These are phyloP conservation scores for Apteryx mantelli DNA, from an alignment of 2,113 vertebrate genomes.

Conservation along the genomic window DNA sequence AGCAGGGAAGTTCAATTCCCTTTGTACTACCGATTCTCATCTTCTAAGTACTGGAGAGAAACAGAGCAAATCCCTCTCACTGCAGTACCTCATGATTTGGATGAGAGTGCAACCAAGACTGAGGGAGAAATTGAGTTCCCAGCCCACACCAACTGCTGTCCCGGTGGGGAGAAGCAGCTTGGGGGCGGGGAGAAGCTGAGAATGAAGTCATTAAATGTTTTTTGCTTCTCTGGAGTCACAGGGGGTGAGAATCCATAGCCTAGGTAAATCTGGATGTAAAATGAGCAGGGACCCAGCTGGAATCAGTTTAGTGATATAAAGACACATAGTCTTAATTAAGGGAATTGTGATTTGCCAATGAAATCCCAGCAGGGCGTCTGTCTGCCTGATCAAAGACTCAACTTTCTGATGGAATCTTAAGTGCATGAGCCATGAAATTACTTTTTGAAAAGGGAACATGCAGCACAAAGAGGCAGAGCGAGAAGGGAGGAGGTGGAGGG, in stretches of 20 bases:
- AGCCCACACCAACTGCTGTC: conserved; percentile 11
- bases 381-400: conserved; percentile 76
- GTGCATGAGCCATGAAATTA: conserved; percentile 85
- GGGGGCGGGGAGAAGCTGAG: not conserved
- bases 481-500: not conserved
- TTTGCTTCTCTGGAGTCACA: not conserved
- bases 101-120: not conserved
- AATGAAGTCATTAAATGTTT: conserved; percentile 13
- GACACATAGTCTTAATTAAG: conserved; percentile 83
- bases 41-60: not conserved
- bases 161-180: not conserved
- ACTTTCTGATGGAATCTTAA: conserved; percentile 84
- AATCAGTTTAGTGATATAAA: conserved; percentile 72
- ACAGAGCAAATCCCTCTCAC: not conserved
- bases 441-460: conserved; percentile 72
- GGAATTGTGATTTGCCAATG: conserved; percentile 81
- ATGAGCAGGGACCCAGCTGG: conserved; percentile 61
- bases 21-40: not conserved
- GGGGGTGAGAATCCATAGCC: not conserved
- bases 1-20: not conserved
- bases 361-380: conserved; percentile 78
- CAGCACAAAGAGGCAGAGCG: not conserved
- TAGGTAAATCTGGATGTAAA: conserved; percentile 71
- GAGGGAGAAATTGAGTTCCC: not conserved
- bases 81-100: not conserved